phyloP scores from a whole-genome alignment of 2,888 invertebrate genomes.

The Phrixothrix hirtus region DNA sequence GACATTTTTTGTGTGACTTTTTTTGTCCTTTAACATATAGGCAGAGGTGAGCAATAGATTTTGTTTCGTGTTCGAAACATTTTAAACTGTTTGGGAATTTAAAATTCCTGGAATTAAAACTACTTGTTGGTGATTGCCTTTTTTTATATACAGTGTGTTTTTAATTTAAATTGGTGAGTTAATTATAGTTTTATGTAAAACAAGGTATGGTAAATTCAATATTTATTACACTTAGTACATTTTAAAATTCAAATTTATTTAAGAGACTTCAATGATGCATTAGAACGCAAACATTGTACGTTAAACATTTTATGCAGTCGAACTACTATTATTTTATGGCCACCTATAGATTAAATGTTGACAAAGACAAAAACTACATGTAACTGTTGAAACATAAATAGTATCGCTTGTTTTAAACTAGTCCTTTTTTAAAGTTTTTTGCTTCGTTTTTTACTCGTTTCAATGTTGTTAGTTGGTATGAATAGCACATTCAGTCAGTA shows the following conservation, averaged over 20 bases:
- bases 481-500: conserved; percentile 9
- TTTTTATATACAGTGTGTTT: conserved; percentile 34
- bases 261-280: too few relatives aligned
- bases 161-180: too few relatives aligned
- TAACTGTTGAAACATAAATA: conserved; percentile 36
- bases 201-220: too few relatives aligned
- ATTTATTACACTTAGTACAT: too few relatives aligned
- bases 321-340: conserved; percentile 20
- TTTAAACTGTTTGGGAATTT: conserved; percentile 56
- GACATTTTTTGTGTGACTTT: conserved; percentile 50
- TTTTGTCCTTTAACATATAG: conserved; percentile 50
- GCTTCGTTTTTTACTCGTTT: conserved; percentile 16
- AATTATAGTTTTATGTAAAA: too few relatives aligned
- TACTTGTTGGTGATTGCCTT: conserved; percentile 56
- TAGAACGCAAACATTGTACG: too few relatives aligned
- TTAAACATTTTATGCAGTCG: conserved; percentile 7
- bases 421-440: conserved; percentile 32
- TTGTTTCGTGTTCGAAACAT: conserved; percentile 56
- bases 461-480: conserved; percentile 22
- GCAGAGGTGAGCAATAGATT: conserved; percentile 53
- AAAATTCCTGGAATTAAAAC: conserved; percentile 55
- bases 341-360: conserved; percentile 6
- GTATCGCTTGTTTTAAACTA: conserved; percentile 36
- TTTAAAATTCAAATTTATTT: too few relatives aligned
- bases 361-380: conserved; percentile 24